A percentile compares a stretch with the other conserved stretches of the same genome.
phyloP scores from a whole-genome alignment of 2,113 vertebrate species.

The Catharus fuscescens region DNA sequence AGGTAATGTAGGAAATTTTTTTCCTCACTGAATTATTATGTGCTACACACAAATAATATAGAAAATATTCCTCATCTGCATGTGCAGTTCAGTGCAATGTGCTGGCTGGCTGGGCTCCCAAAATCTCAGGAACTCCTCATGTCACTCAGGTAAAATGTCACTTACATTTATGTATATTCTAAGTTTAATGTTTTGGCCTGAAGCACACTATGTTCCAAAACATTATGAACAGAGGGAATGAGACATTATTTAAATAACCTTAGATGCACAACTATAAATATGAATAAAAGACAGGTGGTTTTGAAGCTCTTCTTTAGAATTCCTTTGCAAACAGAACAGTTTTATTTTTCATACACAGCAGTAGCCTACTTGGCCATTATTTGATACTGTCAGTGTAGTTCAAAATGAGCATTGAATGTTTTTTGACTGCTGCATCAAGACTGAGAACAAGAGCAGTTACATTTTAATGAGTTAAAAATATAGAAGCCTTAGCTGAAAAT shows the following conservation, averaged over 20 bases:
- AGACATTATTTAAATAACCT: neutral
- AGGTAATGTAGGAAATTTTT: neutral
- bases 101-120: neutral
- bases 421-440: neutral
- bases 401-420: neutral
- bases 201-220: neutral
- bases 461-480: neutral
- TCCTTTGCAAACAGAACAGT: neutral
- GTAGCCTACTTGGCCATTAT: neutral
- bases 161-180: neutral
- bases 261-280: neutral
- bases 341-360: neutral
- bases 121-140: neutral
- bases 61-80: neutral
- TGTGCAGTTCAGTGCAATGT: neutral
- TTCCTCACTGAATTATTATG: neutral
- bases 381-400: neutral
- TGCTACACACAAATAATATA: neutral
- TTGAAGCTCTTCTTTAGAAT: neutral
- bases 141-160: neutral
- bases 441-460: neutral
- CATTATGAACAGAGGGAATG: neutral
- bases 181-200: neutral
- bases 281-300: neutral
- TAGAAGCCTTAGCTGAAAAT: neutral